Percentiles rank a stretch among this genome's conserved stretches.
Conservation (phyloP, 2,888 invertebrate species). For the Drosophila pegasa region DNA sequence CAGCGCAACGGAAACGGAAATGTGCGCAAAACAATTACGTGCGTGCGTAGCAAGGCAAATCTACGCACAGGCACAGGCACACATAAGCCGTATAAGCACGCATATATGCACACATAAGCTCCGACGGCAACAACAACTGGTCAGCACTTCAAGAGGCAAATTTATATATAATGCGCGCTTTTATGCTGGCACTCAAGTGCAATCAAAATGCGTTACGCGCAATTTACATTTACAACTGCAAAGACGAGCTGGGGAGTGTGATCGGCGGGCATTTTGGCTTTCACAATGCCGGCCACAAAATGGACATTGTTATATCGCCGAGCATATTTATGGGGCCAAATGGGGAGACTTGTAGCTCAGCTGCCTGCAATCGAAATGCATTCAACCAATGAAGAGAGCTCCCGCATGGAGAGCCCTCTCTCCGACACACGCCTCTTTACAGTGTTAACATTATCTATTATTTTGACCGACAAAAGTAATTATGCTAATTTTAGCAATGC, state of each 20-base stretch:
- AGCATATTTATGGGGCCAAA: slow-evolving; percentile 50
- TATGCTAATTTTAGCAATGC: slow-evolving; percentile 53
- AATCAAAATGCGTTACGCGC: slow-evolving; percentile 76
- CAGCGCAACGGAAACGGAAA: slow-evolving; percentile 75
- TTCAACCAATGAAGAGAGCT: slow-evolving; percentile 35
- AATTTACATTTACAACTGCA: slow-evolving; percentile 64
- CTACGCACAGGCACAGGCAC: slow-evolving; percentile 20
- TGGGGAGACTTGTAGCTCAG: slow-evolving; percentile 9
- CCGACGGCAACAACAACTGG: slow-evolving; percentile 36
- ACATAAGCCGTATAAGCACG: slow-evolving; percentile 3
- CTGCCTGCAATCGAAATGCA: slow-evolving; percentile 35
- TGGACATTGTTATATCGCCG: slow-evolving; percentile 66
- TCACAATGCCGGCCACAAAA: slow-evolving; percentile 65
- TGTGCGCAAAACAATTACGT: slow-evolving; percentile 76
- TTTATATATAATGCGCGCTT: slow-evolving; percentile 73
- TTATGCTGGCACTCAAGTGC: slow-evolving; percentile 74
- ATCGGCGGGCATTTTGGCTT: slow-evolving; percentile 1
- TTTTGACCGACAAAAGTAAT: slow-evolving; percentile 54
- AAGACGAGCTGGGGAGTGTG: no score
- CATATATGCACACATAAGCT: slow-evolving; percentile 28
- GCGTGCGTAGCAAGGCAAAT: slow-evolving; percentile 26
- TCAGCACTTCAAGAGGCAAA: slow-evolving; percentile 63
- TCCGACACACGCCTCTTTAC: no score
- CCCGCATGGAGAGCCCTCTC: slow-evolving; percentile 1
- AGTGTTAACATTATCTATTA: slow-evolving; percentile 15